These are phyloP conservation scores for Cyanoramphus novaezelandiae DNA, from an alignment of 2,113 vertebrate species.

Conservation along the genomic window DNA sequence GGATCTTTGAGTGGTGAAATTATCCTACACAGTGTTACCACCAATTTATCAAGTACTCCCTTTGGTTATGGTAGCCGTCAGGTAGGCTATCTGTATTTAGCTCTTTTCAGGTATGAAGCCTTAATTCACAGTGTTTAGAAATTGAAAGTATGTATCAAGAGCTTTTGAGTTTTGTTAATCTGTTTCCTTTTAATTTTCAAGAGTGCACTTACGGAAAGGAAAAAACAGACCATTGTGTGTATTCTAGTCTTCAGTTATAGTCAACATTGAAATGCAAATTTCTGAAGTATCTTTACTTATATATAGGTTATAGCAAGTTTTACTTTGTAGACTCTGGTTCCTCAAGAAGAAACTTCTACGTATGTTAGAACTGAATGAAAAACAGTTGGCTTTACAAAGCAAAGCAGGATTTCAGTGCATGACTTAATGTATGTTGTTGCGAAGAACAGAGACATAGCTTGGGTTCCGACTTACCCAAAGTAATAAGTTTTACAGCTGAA, in stretches of 20 bases:
- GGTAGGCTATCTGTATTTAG: constrained; percentile 69
- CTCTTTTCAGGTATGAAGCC: neutral
- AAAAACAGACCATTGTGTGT: neutral
- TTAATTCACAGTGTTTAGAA: neutral
- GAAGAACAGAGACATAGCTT: neutral
- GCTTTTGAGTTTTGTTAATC: neutral
- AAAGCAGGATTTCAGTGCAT: neutral
- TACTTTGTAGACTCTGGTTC: neutral
- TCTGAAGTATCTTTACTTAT: neutral
- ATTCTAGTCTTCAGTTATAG: neutral
- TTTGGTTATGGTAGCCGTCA: constrained; percentile 90
- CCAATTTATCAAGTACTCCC: constrained; percentile 89
- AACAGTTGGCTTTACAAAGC: neutral
- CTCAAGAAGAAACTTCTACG: neutral
- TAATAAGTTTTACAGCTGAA: neutral
- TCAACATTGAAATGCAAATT: neutral
- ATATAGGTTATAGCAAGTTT: neutral
- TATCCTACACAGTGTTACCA: constrained; percentile 91
- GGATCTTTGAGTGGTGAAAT: constrained; percentile 94
- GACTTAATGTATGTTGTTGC: neutral
- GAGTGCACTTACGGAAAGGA: neutral
- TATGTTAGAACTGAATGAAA: neutral
- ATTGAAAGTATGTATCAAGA: neutral
- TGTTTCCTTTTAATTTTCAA: neutral
- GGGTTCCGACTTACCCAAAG: neutral